Base-by-base conservation (phyloP, 2,113 vertebrate genomes). In the Carettochelys insculpta region DNA sequence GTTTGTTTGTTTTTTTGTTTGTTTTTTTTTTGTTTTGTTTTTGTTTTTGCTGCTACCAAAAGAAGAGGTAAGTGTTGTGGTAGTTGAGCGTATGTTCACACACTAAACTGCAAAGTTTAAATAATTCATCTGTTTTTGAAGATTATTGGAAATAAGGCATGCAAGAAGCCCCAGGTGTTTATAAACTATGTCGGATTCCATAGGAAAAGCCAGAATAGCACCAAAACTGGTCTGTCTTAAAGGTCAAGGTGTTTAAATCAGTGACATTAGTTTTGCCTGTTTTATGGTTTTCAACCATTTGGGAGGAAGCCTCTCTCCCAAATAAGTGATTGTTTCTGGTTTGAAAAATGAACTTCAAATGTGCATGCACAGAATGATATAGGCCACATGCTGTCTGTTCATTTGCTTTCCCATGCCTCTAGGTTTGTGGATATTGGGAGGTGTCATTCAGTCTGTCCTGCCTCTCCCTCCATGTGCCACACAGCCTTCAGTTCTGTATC, bases 1-100 rank as follows among this genome's bases (percentile, higher is more conserved):
- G 94, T 94, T 94, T 94, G 73, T 95, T 93, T 95, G 73, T 84
- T 89, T 61, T 54, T n/a, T 93, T n/a, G n/a, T n/a, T n/a, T n/a
- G n/a, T n/a, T n/a, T n/a, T n/a, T n/a, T n/a, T n/a, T n/a, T n/a
- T n/a, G n/a, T n/a, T n/a, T n/a, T n/a, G n/a, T n/a, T n/a, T n/a
- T n/a, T n/a, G n/a, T n/a, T n/a, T n/a, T n/a, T 93, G 56, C 50
- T 91, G 80, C 91, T 95, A 4, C 75, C 91, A 96, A 94, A 92
- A 53, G 86, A 81, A 78, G 80, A 94, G 61, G 90, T 94, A 85
- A 92, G 82, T 88, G 31, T 76, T 92, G 9, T 4, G 47, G 61
- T 47, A 92, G 25, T 53, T n/a, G 19, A 4, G 12, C 82, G 11
- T 12, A 86, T 27, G 90, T 95, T 77, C 48, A 43, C 47, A 45